A percentile compares a stretch with the other conserved stretches of the same genome.
These are phyloP conservation scores for Phengaris arion DNA, from an alignment of 2,888 invertebrate species.

Conservation along the genomic window DNA sequence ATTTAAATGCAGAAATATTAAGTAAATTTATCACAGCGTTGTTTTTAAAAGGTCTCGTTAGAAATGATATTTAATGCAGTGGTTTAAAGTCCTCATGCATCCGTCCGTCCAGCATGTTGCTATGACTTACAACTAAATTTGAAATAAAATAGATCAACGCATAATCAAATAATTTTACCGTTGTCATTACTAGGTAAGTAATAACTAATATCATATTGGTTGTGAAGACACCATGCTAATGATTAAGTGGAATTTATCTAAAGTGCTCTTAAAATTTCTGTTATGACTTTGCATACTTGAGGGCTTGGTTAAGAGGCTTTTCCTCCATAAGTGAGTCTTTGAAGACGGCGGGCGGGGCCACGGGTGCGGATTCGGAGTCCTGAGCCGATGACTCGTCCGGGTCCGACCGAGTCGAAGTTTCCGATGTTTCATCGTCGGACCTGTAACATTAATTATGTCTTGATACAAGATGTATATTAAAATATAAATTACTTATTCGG, in stretches of 20 bases:
- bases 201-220: not conserved
- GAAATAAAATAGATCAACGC: not conserved
- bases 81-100: not conserved
- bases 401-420: constrained; percentile 48
- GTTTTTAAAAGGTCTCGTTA: not conserved
- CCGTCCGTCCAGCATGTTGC: no score
- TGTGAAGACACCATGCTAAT: not conserved
- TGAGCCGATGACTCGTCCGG: constrained; percentile 43
- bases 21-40: not conserved
- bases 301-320: constrained; percentile 62
- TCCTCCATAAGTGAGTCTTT: constrained; percentile 68
- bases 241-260: not conserved
- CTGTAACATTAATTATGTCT: constrained; percentile 36
- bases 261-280: constrained; percentile 34
- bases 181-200: not conserved
- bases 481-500: no score
- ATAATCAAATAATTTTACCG: not conserved
- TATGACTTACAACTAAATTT: not conserved
- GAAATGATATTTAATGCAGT: not conserved
- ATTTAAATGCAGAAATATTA: not conserved
- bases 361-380: constrained; percentile 41
- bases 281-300: constrained; percentile 68
- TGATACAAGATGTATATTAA: no score
- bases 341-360: constrained; percentile 55
- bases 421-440: constrained; percentile 39